phyloP scores from a whole-genome alignment of 2,888 invertebrate genomes.

The Synergus itoensis region DNA sequence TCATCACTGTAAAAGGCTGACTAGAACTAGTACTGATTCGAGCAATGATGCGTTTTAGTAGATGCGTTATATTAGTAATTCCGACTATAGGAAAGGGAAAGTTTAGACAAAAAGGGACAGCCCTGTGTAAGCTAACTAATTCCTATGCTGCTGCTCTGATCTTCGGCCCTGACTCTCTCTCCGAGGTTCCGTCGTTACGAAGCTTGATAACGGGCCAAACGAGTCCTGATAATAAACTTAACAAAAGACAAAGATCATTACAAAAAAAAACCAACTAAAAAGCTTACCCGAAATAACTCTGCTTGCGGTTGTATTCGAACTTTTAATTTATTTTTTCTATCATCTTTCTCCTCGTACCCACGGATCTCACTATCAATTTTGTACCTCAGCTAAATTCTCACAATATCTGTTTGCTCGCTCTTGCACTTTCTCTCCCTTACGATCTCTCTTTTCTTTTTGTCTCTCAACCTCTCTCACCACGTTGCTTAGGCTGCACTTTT shows the following conservation, averaged over 20 bases:
- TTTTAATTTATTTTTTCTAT: constrained; percentile 50
- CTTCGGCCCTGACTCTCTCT: constrained; percentile 76
- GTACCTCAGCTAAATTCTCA: neutral
- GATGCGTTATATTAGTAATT: neutral
- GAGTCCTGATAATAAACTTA: constrained; percentile 49
- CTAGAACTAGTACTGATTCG: neutral
- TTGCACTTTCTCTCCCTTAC: constrained; percentile 43
- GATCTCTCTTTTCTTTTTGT: constrained; percentile 41
- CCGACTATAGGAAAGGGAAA: neutral
- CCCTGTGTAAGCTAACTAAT: constrained; percentile 57
- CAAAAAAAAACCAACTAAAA: constrained; percentile 59
- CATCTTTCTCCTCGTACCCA: constrained; percentile 50
- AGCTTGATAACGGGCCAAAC: constrained; percentile 50
- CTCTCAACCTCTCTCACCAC: constrained; percentile 56
- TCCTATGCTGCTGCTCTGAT: constrained; percentile 75
- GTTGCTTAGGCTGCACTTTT: constrained; percentile 69
- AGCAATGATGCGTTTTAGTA: neutral
- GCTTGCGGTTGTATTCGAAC: constrained; percentile 73
- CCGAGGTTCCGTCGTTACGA: constrained; percentile 71
- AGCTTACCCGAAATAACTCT: constrained; percentile 71
- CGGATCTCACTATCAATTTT: constrained; percentile 30
- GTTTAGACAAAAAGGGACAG: constrained; percentile 1
- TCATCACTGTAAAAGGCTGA: constrained; percentile 19
- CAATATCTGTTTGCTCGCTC: constrained; percentile 45
- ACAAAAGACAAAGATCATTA: constrained; percentile 49